These are phyloP conservation scores for Salvelinus namaycush DNA, from an alignment of 2,113 vertebrate species.

Conservation along the genomic window DNA sequence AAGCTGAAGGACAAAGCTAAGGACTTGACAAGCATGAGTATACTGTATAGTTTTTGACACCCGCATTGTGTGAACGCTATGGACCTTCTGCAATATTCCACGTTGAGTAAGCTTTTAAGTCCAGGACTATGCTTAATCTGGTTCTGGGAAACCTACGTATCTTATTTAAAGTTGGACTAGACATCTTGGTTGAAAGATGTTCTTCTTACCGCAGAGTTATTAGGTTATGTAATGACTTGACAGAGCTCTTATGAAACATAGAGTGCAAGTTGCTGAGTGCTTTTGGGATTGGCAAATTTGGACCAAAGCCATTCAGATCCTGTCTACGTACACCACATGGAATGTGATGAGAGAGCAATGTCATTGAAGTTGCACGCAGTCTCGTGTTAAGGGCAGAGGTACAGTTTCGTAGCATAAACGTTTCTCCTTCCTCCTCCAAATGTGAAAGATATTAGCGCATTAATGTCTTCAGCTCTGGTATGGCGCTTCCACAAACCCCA, in stretches of 20 bases:
- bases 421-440: slow-evolving; percentile 51
- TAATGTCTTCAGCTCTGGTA: slow-evolving; percentile 50
- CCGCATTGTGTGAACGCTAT: too few relatives aligned
- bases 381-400: slow-evolving; percentile 51
- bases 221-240: background rate
- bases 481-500: slow-evolving; percentile 58
- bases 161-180: background rate
- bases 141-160: background rate
- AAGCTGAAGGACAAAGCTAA: too few relatives aligned
- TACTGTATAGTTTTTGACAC: too few relatives aligned
- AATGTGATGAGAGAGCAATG: slow-evolving; percentile 56
- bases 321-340: background rate
- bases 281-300: background rate
- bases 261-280: background rate
- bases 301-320: background rate
- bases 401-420: slow-evolving; percentile 57
- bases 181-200: too few relatives aligned
- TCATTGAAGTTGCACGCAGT: slow-evolving; percentile 37
- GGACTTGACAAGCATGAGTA: too few relatives aligned
- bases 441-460: slow-evolving; percentile 64
- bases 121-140: background rate
- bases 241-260: background rate
- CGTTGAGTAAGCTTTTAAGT: too few relatives aligned
- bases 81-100: too few relatives aligned
- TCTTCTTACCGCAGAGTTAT: too few relatives aligned